Evolutionary conservation across 2,113 vertebrate species (phyloP).

Genomic region (Spea bombifrons): DNA sequence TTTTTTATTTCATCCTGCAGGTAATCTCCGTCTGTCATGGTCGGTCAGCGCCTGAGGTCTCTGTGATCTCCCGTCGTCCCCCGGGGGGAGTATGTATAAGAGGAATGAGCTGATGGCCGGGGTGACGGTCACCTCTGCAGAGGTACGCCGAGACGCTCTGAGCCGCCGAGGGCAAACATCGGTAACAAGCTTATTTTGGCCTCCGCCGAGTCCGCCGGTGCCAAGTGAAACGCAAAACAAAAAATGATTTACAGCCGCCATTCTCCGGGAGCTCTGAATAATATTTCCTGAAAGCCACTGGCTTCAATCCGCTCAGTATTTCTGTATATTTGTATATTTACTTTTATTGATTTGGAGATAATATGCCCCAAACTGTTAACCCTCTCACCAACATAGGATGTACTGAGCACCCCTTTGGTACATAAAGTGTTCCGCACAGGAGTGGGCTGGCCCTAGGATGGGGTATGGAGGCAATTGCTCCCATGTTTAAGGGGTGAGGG

Average conservation of each 20-base stretch:
- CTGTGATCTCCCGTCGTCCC: slow-evolving; percentile 58
- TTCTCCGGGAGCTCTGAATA: background rate
- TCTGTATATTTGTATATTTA: background rate
- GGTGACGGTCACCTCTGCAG: slow-evolving; percentile 72
- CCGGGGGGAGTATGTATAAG: slow-evolving; percentile 73
- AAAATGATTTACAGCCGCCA: background rate
- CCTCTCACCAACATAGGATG: no score
- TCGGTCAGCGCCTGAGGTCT: slow-evolving; percentile 60
- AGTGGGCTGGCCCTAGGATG: no score
- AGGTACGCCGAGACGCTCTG: slow-evolving; percentile 60
- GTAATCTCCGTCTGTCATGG: slow-evolving; percentile 56
- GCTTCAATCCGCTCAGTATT: slow-evolving; percentile 6
- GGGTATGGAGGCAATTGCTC: no score
- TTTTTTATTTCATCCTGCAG: slow-evolving; percentile 50
- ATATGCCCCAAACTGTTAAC: no score
- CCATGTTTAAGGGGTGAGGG: no score
- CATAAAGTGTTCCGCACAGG: no score
- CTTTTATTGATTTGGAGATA: no score
- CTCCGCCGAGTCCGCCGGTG: background rate
- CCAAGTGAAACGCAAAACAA: background rate
- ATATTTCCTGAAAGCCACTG: background rate
- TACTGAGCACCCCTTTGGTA: no score
- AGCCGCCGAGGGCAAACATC: background rate
- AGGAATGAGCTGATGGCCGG: slow-evolving; percentile 78
- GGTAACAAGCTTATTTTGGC: slow-evolving; percentile 33